Evolutionary conservation across 2,797 vertebrate species (phyloP), one percentile per base, ranked within the genome.

Genomic region (Cichlasoma orientale): DNA sequence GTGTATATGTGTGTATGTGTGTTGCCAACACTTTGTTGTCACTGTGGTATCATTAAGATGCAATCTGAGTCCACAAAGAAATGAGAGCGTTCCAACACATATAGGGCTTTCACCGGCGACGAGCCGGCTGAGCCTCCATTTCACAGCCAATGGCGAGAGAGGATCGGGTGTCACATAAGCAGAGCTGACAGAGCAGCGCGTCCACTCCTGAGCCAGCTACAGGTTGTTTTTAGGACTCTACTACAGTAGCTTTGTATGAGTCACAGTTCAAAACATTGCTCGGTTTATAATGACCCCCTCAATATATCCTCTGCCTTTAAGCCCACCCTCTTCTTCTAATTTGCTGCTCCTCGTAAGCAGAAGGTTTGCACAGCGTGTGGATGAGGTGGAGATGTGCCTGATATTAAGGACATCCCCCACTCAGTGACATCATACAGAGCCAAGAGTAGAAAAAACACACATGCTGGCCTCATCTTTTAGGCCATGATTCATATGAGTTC

Each of bases 1-100:
- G 38, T 41, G 13, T 13, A 41, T 41, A 52, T 9, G 25, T 7
- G 38, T 47, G 66, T 61, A 11, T 80, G 47, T 73, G 58, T 69
- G 69, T 80, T 58, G 55, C 69, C 33, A 52, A 79, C 69, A 75
- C 82, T 72, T 84, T 86, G 85, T 90, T 84, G 87, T 88, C 80
- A 74, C 59, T 4, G 21, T 68, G 47, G 74, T 81, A 70, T 88
- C 82, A 88, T 78, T 88, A 85, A 87, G 76, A 75, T 91, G 91
- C 79, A 88, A 92, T 77, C 74, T 4, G 91, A 93, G 66, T 89
- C 86, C 83, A 58, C 44, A 71, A 75, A 86, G 92, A 92, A 92
- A 92, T 89, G 69, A 78, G 89, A 92, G 88, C 82, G 79, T 36
- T 38, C 66, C 72, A 69, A 79, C 79, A 82, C 82, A 79, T 50